Base-by-base conservation (phyloP, 2,888 invertebrate genomes). In the Meliscaeva auricollis region DNA sequence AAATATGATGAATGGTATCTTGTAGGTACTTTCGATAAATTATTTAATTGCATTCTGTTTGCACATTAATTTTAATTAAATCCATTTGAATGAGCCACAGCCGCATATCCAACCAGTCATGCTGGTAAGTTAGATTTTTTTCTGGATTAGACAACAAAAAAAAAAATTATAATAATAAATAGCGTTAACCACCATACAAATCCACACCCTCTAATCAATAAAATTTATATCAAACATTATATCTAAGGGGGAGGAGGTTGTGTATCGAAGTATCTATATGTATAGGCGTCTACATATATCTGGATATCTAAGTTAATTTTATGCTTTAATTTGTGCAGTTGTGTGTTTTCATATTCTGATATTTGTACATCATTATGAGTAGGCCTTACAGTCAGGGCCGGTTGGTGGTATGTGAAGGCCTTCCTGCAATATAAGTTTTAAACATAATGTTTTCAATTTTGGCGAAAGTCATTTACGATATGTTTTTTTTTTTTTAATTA, bases 1-100 rank as follows among this genome's bases (percentile, higher is more conserved):
- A 17, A n/a, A 9, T 46, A 64, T 66, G 66, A 54, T 15, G 48
- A 32, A 41, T 41, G 35, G 9, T 46, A 9, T 66, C 35, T 44
- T 66, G 35, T 64, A 15, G 54, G 38, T 52, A 17, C 15, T 56
- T 82, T 73, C 72, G 68, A 77, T 73, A 66, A 48, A 66, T 68
- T 70, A 69, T 82, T 60, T 82, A 76, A 82, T 80, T 76, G 81
- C 64, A 82, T 72, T 77, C 46, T 77, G 72, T 77, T 68, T 77
- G 60, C 58, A 82, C 82, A 82, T 82, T 82, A 77, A 82, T 82
- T 82, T 82, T 68, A 77, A 82, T 82, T 82, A 82, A 77, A 73
- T 77, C 68, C 62, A 70, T 76, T 48, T 48, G 56, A 56, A 41
- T 20, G 35, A 46, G 52, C 20, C 44, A 58, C 30, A 64, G 48